Percentiles rank a stretch among this genome's conserved stretches.
These are phyloP conservation scores for Zaprionus obscuricornis DNA, from an alignment of 2,888 invertebrate species.

Conservation along the genomic window DNA sequence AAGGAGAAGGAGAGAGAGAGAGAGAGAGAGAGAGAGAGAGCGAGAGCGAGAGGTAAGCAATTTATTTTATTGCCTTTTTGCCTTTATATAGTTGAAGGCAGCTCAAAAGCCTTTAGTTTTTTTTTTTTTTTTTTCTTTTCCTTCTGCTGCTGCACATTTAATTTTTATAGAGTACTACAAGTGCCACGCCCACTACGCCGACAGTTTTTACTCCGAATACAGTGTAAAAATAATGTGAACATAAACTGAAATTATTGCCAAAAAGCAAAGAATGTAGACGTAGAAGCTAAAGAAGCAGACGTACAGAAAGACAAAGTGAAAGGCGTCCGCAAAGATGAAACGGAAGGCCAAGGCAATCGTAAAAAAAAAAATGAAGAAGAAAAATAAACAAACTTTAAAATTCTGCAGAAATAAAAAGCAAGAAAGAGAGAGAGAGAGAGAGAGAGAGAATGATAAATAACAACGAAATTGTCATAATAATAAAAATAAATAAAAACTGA, in stretches of 20 bases:
- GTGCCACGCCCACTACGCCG: not conserved
- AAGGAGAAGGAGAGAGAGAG: too few species aligned
- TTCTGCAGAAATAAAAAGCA: too few species aligned
- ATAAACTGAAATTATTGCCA: slow-evolving; percentile 74
- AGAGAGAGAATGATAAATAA: slow-evolving; percentile 7
- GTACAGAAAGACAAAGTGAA: slow-evolving; percentile 18
- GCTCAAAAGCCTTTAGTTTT: too few species aligned
- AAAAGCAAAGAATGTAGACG: slow-evolving; percentile 53
- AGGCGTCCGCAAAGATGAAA: too few species aligned
- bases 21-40: too few species aligned
- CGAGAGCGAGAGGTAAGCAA: too few species aligned
- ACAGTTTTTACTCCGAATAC: slow-evolving; percentile 10
- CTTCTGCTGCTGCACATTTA: slow-evolving; percentile 54
- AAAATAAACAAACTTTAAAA: too few species aligned
- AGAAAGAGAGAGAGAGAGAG: not conserved
- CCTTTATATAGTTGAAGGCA: too few species aligned
- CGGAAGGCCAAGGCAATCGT: slow-evolving; percentile 12
- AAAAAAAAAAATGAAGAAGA: slow-evolving; percentile 27
- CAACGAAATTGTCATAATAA: slow-evolving; percentile 63
- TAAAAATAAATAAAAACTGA: slow-evolving; percentile 71
- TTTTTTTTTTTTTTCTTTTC: too few species aligned
- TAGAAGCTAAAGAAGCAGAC: too few species aligned
- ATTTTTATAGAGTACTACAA: slow-evolving; percentile 49
- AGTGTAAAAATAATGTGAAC: slow-evolving; percentile 66
- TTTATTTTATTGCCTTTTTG: too few species aligned